Conservation (phyloP, 2,888 invertebrate genomes). For the Drosophila nr. medialis region DNA sequence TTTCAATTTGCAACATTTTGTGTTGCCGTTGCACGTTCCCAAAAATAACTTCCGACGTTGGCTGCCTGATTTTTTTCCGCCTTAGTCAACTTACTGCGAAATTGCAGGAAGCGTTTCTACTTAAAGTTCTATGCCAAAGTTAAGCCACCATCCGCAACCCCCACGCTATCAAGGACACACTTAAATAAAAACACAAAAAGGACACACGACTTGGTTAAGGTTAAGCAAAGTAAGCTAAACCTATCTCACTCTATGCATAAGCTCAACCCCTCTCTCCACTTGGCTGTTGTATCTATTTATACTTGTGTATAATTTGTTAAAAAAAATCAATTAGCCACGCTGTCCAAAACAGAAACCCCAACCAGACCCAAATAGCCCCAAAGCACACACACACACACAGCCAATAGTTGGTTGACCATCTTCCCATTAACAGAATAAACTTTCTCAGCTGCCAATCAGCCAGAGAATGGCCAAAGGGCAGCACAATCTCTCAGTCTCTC, state of each 20-base stretch:
- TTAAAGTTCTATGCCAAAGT: conserved; percentile 64
- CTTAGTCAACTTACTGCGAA: conserved; percentile 54
- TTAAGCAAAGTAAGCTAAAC: conserved; percentile 28
- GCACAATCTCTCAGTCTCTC: conserved; percentile 17
- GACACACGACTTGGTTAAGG: conserved; percentile 43
- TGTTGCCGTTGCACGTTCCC: conserved; percentile 66
- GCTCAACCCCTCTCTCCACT: background rate
- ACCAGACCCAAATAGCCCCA: background rate
- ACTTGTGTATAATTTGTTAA: conserved; percentile 54
- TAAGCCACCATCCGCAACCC: background rate
- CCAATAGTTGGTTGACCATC: conserved; percentile 35
- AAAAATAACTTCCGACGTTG: conserved; percentile 75
- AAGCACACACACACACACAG: conserved; percentile 6
- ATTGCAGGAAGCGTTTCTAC: conserved; percentile 75
- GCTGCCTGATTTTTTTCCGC: conserved; percentile 67
- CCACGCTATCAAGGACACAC: background rate
- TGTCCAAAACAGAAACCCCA: conserved; percentile 71
- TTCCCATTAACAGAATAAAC: conserved; percentile 68
- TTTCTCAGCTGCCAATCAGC: conserved; percentile 75
- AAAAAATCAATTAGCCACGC: conserved; percentile 73
- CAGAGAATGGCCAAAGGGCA: conserved; percentile 21
- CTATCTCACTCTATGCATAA: background rate
- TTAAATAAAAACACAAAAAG: conserved; percentile 6
- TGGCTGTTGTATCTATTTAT: conserved; percentile 23
- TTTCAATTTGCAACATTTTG: conserved; percentile 78